Evolutionary conservation across 2,797 vertebrate species (phyloP).

Genomic region (Peromyscus aztecus): DNA sequence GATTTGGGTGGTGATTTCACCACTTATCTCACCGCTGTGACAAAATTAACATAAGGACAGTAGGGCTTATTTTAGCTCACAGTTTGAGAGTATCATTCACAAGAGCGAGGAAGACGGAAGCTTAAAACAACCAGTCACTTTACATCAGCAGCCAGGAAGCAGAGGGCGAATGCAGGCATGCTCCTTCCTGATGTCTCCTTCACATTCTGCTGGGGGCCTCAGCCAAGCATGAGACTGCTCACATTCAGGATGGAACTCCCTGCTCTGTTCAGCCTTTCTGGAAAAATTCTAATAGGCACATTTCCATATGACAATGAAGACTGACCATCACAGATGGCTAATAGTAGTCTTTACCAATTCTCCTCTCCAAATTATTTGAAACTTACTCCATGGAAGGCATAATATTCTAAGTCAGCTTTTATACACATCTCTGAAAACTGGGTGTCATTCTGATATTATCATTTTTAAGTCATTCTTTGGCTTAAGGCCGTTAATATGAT

Average conservation of each 20-base stretch:
- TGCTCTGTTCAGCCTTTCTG: background rate
- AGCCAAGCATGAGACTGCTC: background rate
- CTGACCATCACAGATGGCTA: background rate
- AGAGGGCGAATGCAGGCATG: background rate
- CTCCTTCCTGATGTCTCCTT: background rate
- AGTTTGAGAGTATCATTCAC: too few relatives aligned
- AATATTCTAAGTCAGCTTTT: conserved; percentile 17
- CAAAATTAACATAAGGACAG: background rate
- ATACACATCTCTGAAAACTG: background rate
- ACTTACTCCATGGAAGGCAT: background rate
- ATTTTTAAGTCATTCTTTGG: background rate
- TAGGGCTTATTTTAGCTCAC: background rate
- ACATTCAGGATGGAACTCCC: background rate
- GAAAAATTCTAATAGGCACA: background rate
- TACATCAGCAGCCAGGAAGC: background rate
- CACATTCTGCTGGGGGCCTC: background rate
- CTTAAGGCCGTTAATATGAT: background rate
- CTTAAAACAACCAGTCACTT: background rate
- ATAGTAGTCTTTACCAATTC: background rate
- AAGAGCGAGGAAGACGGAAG: background rate
- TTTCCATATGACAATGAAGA: background rate
- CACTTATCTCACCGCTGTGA: background rate
- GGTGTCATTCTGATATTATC: background rate
- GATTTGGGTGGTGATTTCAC: background rate
- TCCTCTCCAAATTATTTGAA: background rate